A percentile compares a stretch with the other conserved stretches of the same genome.
Evolutionary conservation across 2,888 invertebrate genomes (phyloP).

Genomic region (Rhamphomyia laevipes): DNA sequence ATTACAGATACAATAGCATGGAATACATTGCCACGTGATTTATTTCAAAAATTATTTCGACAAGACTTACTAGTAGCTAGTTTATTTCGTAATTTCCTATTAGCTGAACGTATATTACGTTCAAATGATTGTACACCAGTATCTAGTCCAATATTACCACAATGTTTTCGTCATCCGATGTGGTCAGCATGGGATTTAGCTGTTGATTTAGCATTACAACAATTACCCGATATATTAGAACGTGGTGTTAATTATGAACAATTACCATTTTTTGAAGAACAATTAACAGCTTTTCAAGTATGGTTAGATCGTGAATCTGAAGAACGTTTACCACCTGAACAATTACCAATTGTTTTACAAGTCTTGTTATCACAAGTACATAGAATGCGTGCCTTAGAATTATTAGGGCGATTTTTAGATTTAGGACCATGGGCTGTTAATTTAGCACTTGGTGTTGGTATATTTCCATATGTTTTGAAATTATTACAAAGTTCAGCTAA

Average conservation of each 20-base stretch:
- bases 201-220: constrained; percentile 84
- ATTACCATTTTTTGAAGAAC: constrained; percentile 93
- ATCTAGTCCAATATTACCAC: constrained; percentile 80
- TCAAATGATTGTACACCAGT: constrained; percentile 97
- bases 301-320: constrained; percentile 46
- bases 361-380: constrained; percentile 65
- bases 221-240: constrained; percentile 66
- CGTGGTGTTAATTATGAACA: constrained; percentile 50
- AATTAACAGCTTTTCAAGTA: constrained; percentile 90
- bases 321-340: constrained; percentile 78
- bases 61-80: constrained; percentile 98
- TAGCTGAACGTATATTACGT: constrained; percentile 91
- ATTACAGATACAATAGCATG: constrained; percentile 99
- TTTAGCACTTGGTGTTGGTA: constrained; percentile 90
- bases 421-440: constrained; percentile 94
- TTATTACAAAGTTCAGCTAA: constrained; percentile 87
- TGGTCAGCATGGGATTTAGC: constrained; percentile 98
- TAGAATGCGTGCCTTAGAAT: constrained; percentile 84
- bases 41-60: constrained; percentile 93
- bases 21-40: constrained; percentile 88
- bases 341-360: constrained; percentile 94
- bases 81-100: constrained; percentile 89
- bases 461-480: constrained; percentile 97
- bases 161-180: constrained; percentile 82
- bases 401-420: constrained; percentile 87